Evolutionary conservation across 2,888 invertebrate species (phyloP), one percentile per base, ranked within the genome.

Genomic region (Cordilura impudica): DNA sequence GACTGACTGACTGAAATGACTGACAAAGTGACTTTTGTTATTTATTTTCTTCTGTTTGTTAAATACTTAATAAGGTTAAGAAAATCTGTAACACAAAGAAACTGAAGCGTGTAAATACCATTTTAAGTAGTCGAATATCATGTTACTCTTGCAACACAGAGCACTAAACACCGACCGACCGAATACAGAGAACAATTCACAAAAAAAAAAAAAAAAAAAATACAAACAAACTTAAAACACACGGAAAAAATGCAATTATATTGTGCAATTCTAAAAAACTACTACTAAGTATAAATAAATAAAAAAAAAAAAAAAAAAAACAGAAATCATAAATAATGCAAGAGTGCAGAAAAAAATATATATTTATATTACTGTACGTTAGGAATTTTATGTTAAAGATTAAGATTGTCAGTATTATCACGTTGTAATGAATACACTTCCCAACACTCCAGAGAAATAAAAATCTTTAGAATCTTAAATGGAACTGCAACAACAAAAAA

Each of bases 331-430:
- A 79, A 79, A 79, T 79, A 79, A 79, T 79, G 79, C 79, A 79
- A 79, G 53, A 75, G 79, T 72, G 61, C 63, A 66, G 45, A 29
- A 71, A 16, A n/a, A n/a, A 39, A 39, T 39, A n/a, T 39, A 39
- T 39, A n/a, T 47, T 49, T 16, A n/a, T 7, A 39, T 39, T 49
- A 53, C 47, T 47, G 16, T 8, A 54, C 26, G 23, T 29, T 43
- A 45, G 18, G 29, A 66, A 54, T 63, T 53, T 53, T 65, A 73
- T 79, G 75, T 79, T 63, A 67, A 71, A 79, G 79, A 79, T 79
- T 79, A 79, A 75, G 75, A 79, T 79, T 79, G 79, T 56, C 79
- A 79, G 79, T 79, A 79, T 79, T 79, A 79, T 79, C 79, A 79
- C 79, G 75, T 79, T 75, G 75, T 79, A 79, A 79, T 72, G 75